Conservation (phyloP, 2,888 invertebrate species). For the Andrena flavipes region DNA sequence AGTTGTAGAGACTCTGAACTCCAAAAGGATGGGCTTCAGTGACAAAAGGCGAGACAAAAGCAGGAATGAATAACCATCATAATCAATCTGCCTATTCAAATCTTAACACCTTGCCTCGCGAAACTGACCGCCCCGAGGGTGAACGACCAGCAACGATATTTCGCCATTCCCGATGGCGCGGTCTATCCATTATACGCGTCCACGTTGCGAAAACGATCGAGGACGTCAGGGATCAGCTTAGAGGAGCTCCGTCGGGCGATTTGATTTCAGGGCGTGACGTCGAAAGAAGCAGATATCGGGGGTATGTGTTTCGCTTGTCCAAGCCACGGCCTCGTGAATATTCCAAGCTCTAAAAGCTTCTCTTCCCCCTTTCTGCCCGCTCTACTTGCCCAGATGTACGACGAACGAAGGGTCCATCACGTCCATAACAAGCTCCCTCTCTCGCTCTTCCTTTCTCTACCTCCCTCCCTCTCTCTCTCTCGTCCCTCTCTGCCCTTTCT, state of each 20-base stretch:
- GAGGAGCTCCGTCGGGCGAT: constrained; percentile 60
- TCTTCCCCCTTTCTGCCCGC: constrained; percentile 72
- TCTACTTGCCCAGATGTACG: constrained; percentile 73
- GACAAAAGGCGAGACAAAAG: no score
- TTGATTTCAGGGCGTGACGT: constrained; percentile 69
- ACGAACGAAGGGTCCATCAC: constrained; percentile 84
- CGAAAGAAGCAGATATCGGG: constrained; percentile 68
- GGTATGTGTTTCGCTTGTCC: constrained; percentile 81
- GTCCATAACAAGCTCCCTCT: constrained; percentile 83
- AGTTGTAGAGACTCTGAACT: no score
- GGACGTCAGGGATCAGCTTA: constrained; percentile 54
- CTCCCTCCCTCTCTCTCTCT: constrained; percentile 47
- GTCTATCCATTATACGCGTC: constrained; percentile 10
- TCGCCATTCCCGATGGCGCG: constrained; percentile 5
- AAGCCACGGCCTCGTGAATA: constrained; percentile 82
- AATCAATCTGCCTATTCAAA: not conserved
- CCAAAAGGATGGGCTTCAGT: no score
- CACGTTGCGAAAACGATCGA: constrained; percentile 27
- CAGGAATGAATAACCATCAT: not conserved
- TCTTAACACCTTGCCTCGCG: not conserved
- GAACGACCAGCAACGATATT: constrained; percentile 34
- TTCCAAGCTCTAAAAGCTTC: constrained; percentile 85
- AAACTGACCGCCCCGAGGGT: constrained; percentile 1
- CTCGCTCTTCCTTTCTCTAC: constrained; percentile 44
- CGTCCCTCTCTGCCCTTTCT: constrained; percentile 40